Percentiles rank a stretch among this genome's conserved stretches.
Conservation (phyloP, 2,797 vertebrate genomes). For the Ciconia nigra region DNA sequence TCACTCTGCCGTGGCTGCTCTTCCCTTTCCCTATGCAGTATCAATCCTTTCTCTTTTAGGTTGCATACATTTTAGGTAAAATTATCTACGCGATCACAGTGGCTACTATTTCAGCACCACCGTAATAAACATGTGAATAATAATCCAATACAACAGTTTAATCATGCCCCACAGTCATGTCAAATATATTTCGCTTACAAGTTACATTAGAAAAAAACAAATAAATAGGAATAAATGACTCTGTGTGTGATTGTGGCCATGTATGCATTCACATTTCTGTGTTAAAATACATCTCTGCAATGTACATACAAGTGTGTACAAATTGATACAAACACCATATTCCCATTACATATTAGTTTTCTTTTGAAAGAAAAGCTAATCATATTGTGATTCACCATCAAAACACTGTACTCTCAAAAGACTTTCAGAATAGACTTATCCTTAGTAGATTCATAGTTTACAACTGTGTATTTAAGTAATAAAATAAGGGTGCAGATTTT, state of each 20-base stretch:
- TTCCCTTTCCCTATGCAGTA: background rate
- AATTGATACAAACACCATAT: background rate
- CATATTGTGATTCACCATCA: background rate
- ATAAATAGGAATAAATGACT: background rate
- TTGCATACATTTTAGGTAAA: background rate
- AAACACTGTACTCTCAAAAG: background rate
- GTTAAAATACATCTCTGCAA: background rate
- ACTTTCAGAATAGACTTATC: background rate
- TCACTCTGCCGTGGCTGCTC: background rate
- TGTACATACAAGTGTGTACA: background rate
- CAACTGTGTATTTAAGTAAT: background rate
- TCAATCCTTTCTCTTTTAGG: background rate
- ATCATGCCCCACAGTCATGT: background rate
- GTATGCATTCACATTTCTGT: background rate
- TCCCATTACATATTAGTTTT: background rate
- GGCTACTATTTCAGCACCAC: background rate
- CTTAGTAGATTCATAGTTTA: background rate
- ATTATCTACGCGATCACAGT: background rate
- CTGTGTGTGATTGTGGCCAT: background rate
- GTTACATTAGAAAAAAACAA: background rate
- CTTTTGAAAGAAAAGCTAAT: background rate
- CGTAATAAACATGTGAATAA: background rate
- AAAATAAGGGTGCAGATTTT: background rate
- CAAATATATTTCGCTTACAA: background rate
- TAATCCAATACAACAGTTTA: background rate